Evolutionary conservation across 2,797 vertebrate species (phyloP).

Genomic region (Danio jaintianensis): DNA sequence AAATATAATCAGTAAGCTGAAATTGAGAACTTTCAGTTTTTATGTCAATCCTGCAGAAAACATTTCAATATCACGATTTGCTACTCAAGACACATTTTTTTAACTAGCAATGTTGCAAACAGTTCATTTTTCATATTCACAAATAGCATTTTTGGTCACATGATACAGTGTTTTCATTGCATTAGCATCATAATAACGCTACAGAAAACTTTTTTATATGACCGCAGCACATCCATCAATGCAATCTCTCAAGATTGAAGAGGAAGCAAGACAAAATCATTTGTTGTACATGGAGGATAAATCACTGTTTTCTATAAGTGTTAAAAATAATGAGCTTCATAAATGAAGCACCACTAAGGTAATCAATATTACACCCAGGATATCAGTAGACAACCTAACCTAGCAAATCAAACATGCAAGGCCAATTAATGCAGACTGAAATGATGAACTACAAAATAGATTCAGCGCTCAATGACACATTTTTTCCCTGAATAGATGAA

Average conservation of each 20-base stretch:
- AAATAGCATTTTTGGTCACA: no score
- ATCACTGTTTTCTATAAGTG: constrained; percentile 48
- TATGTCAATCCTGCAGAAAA: background rate
- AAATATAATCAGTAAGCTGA: no score
- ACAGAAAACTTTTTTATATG: background rate
- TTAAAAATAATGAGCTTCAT: constrained; percentile 51
- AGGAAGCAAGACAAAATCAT: constrained; percentile 11
- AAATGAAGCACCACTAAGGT: constrained; percentile 13
- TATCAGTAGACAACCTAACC: constrained; percentile 28
- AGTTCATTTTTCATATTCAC: no score
- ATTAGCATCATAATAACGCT: no score
- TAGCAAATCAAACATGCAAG: constrained; percentile 60
- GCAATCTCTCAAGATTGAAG: background rate
- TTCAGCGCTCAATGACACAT: constrained; percentile 61
- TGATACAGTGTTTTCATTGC: no score
- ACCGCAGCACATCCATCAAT: background rate
- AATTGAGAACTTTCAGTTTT: background rate
- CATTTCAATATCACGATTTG: background rate
- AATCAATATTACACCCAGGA: constrained; percentile 12
- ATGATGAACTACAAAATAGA: constrained; percentile 60
- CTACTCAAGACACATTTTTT: background rate
- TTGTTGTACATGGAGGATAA: constrained; percentile 51
- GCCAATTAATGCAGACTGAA: constrained; percentile 60
- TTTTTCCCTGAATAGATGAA: constrained; percentile 61
- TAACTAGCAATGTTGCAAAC: background rate